Evolutionary conservation across 35 echinoderm and acorn worm species (phyloP), one percentile per base, ranked within the genome.

Genomic region (Chiridota heheva): DNA sequence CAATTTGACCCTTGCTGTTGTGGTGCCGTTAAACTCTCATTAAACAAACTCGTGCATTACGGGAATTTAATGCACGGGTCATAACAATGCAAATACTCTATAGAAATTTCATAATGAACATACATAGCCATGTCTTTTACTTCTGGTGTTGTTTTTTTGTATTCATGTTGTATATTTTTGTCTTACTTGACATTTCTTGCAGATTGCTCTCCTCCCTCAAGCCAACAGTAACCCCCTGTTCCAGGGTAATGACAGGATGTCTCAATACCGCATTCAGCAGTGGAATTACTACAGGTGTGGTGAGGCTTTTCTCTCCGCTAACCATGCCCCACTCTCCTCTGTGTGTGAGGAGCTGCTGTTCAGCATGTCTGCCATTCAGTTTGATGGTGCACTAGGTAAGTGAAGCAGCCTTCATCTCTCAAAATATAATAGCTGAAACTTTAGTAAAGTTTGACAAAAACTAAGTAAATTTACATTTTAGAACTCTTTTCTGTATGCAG

Each of bases 381-480:
- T 85, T 76, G 81, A 98, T 69, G 95, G 95, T 24, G 95, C 89
- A 33, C 25, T 98, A 13, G 48, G 95, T 98, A 85, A 97, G 82
- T 42, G 15, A 24, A 69, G 4, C n/a, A n/a, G n/a, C n/a, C n/a
- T n/a, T n/a, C n/a, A n/a, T n/a, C n/a, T n/a, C n/a, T n/a, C 48
- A 53, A 13, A n/a, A 13, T 53, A 53, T n/a, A 13, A n/a, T n/a
- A 53, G 10, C 10, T 53, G 10, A 53, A 53, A 13, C 10, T 53
- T 53, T 53, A 53, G 48, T 53, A n/a, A 53, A 53, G 48, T 53
- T 53, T 53, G n/a, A n/a, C n/a, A n/a, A n/a, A n/a, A n/a, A n/a
- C n/a, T n/a, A n/a, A n/a, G n/a, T n/a, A n/a, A n/a, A n/a, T n/a
- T n/a, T n/a, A n/a, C n/a, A n/a, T n/a, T n/a, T n/a, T n/a, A n/a